Percentiles rank a stretch among this genome's conserved stretches.
Evolutionary conservation across 2,113 vertebrate species (phyloP).

Genomic region (Oophaga pumilio): DNA sequence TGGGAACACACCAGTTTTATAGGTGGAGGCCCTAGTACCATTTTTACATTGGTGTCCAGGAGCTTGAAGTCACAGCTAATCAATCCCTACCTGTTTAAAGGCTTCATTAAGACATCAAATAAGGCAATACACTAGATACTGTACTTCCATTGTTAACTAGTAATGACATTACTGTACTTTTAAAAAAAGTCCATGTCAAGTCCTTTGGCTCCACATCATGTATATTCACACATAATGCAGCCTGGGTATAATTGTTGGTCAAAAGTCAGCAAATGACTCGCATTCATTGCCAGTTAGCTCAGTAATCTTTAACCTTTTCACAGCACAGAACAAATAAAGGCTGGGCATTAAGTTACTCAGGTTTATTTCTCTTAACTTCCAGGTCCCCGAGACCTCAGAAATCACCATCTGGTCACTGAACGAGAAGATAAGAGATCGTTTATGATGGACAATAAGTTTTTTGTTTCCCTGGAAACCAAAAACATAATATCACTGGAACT

Average conservation of each 20-base stretch:
- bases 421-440: constrained; percentile 39
- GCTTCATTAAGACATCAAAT: background rate
- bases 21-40: too few relatives aligned
- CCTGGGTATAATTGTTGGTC: constrained; percentile 68
- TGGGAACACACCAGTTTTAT: too few relatives aligned
- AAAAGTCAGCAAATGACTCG: constrained; percentile 75
- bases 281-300: constrained; percentile 76
- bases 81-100: too few relatives aligned
- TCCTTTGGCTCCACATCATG: background rate
- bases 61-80: too few relatives aligned
- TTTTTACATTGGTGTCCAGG: too few relatives aligned
- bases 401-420: constrained; percentile 44
- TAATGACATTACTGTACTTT: background rate
- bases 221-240: constrained; percentile 38
- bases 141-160: background rate
- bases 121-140: background rate
- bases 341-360: constrained; percentile 63
- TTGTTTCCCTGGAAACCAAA: constrained; percentile 26
- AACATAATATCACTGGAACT: background rate
- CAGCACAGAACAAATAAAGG: constrained; percentile 79
- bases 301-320: constrained; percentile 79
- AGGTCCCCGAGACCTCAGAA: constrained; percentile 35
- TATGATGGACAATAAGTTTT: constrained; percentile 24
- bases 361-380: constrained; percentile 46
- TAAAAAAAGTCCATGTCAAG: background rate